Percentiles rank a stretch among this genome's conserved stretches.
These are phyloP conservation scores for Drosophila mulleri DNA, from an alignment of 2,888 invertebrate species.

Conservation along the genomic window DNA sequence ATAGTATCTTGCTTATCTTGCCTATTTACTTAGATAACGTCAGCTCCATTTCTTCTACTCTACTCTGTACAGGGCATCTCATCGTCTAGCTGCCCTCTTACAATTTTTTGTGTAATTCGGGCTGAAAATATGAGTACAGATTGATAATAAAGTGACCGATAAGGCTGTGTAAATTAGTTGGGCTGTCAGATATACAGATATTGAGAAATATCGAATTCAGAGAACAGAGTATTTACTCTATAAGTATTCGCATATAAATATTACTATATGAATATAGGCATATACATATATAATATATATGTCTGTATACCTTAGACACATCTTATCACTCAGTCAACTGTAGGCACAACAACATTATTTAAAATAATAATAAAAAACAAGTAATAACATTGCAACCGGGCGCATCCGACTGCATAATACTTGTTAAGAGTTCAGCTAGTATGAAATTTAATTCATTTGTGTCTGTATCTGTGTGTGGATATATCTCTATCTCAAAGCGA, in stretches of 20 bases:
- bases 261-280: neutral
- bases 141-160: slow-evolving; percentile 5
- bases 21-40: neutral
- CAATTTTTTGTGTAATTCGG: neutral
- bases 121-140: neutral
- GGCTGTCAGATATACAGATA: neutral
- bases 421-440: neutral
- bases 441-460: too few relatives aligned
- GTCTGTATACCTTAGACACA: neutral
- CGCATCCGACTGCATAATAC: neutral
- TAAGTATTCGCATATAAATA: slow-evolving; percentile 1
- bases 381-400: neutral
- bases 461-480: too few relatives aligned
- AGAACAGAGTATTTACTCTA: neutral
- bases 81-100: neutral
- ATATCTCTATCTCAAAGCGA: too few relatives aligned
- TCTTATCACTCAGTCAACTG: slow-evolving; percentile 44
- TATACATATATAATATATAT: neutral
- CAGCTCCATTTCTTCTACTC: too few relatives aligned
- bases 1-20: neutral
- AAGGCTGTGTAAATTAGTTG: slow-evolving; percentile 6
- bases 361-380: neutral
- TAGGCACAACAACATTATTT: slow-evolving; percentile 10
- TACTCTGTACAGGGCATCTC: neutral
- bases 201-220: neutral